Evolutionary conservation across 2,797 vertebrate genomes (phyloP), one percentile per base, ranked within the genome.

Genomic region (Orestias chungarensis): DNA sequence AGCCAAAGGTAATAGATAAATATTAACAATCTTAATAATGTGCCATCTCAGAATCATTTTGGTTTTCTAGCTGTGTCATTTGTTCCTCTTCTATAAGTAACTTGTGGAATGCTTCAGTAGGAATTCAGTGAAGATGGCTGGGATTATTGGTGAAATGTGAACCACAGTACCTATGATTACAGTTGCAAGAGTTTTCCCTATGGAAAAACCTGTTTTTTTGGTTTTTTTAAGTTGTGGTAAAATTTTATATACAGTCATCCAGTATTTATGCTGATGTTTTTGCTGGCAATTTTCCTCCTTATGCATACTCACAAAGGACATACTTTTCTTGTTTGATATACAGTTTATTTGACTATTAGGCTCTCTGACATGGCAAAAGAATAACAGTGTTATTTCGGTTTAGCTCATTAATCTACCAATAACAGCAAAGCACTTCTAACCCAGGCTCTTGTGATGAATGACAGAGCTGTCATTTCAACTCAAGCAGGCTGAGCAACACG

Each of bases 391-490:
- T 79, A 71, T 66, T 57, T 43, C 64, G 43, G 38, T 55, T 15
- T 12, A 14, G 44, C 74, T 79, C 27, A 64, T 70, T 71, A 75
- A 71, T 76, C 55, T 38, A 0, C 50, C 73, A 9, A 1, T 0
- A 67, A 76, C 75, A 75, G 64, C 61, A 67, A 81, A 55, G n/a
- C 44, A 6, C 78, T 67, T 73, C 78, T 81, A n/a, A 64, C 83
- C 44, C 52, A 76, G 69, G 38, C 64, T 74, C 74, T 42, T 40
- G 76, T 73, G 71, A 86, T 75, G 75, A 91, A 83, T 73, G 80
- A 81, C 78, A 57, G 76, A 72, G 57, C 76, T 72, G 85, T 82
- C 73, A 6, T 88, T 89, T 86, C 70, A 50, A 74, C 75, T 85
- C 70, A 33, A 64, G 71, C 68, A 15, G 65, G 66, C 50, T 74